Conservation (phyloP, 2,113 vertebrate species). For the Sterrhoptilus dennistouni region DNA sequence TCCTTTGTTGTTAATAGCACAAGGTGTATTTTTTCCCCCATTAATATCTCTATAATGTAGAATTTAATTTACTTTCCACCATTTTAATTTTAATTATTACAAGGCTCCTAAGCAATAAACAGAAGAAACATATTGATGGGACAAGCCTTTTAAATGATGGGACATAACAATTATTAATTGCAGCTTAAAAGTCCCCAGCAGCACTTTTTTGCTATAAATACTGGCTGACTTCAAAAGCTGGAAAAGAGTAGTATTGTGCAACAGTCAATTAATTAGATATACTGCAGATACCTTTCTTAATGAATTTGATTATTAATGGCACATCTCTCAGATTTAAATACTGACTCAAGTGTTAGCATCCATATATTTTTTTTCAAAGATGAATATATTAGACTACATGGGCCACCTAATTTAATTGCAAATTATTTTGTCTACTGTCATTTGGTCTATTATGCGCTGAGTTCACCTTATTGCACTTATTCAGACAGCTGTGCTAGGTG, state of each 20-base stretch:
- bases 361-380: neutral
- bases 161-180: constrained; percentile 52
- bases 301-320: constrained; percentile 13
- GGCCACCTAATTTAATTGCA: neutral
- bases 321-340: neutral
- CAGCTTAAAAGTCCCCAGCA: constrained; percentile 35
- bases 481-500: neutral
- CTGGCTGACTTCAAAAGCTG: constrained; percentile 27
- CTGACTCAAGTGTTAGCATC: neutral
- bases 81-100: constrained; percentile 60
- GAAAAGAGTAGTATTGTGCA: constrained; percentile 16
- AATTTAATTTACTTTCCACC: constrained; percentile 59
- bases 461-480: neutral
- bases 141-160: constrained; percentile 56
- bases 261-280: constrained; percentile 38
- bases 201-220: constrained; percentile 48
- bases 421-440: neutral
- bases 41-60: constrained; percentile 19
- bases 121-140: constrained; percentile 9
- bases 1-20: constrained; percentile 38
- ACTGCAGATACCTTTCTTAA: constrained; percentile 13
- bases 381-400: neutral
- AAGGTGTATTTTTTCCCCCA: neutral
- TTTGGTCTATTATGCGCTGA: neutral
- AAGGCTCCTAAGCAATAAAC: constrained; percentile 42